Evolutionary conservation across 2,888 invertebrate species (phyloP).

Genomic region (Lepas anatifera): DNA sequence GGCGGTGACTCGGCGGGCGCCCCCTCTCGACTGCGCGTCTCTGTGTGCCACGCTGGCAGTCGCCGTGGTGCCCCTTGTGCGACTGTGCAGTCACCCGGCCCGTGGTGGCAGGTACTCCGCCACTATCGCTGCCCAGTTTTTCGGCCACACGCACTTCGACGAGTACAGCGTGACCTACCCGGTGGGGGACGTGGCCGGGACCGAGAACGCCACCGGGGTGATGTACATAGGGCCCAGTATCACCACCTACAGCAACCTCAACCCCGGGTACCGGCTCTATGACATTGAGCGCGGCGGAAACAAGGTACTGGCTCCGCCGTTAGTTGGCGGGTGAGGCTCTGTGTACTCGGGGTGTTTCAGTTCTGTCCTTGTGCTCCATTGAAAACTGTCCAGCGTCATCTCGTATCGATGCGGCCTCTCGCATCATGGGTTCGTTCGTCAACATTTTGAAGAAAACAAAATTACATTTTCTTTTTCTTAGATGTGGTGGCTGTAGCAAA

Average conservation of each 20-base stretch:
- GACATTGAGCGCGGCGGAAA: slow-evolving; percentile 76
- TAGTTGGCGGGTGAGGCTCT: too few species aligned
- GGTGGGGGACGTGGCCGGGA: slow-evolving; percentile 27
- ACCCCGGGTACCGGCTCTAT: slow-evolving; percentile 92
- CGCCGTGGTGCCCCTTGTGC: background rate
- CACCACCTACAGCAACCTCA: slow-evolving; percentile 80
- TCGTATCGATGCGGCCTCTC: too few species aligned
- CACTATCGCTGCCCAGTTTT: slow-evolving; percentile 81
- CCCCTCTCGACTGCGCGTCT: too few species aligned
- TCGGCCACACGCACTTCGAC: slow-evolving; percentile 87
- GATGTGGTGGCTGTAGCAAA: too few species aligned
- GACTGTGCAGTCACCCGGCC: background rate
- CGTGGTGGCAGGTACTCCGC: slow-evolving; percentile 70
- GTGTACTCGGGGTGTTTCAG: too few species aligned
- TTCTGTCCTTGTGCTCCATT: too few species aligned
- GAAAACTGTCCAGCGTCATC: too few species aligned
- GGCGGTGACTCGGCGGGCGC: too few species aligned
- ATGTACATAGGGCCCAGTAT: slow-evolving; percentile 91
- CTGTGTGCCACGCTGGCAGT: too few species aligned
- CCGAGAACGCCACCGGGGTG: slow-evolving; percentile 44
- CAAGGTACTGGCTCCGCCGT: slow-evolving; percentile 21
- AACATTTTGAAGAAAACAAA: too few species aligned
- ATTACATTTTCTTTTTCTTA: too few species aligned
- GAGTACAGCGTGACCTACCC: slow-evolving; percentile 47
- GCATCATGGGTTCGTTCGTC: too few species aligned